Base-by-base conservation (phyloP, 1,140 invertebrate genomes). In the Pristionchus pacificus region DNA sequence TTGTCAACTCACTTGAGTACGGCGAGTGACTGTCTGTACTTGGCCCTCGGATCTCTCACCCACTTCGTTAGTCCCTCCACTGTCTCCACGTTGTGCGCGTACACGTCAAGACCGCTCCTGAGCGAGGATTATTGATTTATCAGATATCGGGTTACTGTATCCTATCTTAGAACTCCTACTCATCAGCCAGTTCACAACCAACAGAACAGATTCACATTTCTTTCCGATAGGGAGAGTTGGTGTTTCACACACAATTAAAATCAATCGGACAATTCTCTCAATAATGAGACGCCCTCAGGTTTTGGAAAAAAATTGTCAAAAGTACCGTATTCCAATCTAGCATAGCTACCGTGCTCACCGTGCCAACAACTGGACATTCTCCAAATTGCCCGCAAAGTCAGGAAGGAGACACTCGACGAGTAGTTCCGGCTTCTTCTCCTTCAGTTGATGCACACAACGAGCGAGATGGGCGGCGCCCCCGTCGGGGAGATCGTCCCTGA, bases 61-160 rank as follows among this genome's bases (percentile, higher is more conserved):
- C 90, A 91, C 2, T 80, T 77, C 19, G 80, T 82, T 14, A 82
- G 63, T 72, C 89, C 86, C 84, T 95, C 91, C 0, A 85, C 88
- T 49, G 95, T 98, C 88, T 99, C 96, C 68, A 97, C 91, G 85
- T 97, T 97, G 84, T 98, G 95, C 0, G 95, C 94, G 87, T 91
- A 97, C 38, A 97, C 93, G 86, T 97, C 93, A 2, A 78, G 28
- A 1, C 71, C 71, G 31, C 71, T 73, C 27, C 67, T 69, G 65
- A 19, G 61, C 29, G 65, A 27, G 28, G 74, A 72, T n/a, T n/a
- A n/a, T n/a, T n/a, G n/a, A n/a, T n/a, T n/a, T n/a, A n/a, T n/a
- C n/a, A n/a, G n/a, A n/a, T n/a, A n/a, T n/a, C n/a, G n/a, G n/a
- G n/a, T n/a, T n/a, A n/a, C n/a, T n/a, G n/a, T n/a, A n/a, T n/a